phyloP scores from a whole-genome alignment of 2,888 invertebrate species.

The Drosophila maculinotata region DNA sequence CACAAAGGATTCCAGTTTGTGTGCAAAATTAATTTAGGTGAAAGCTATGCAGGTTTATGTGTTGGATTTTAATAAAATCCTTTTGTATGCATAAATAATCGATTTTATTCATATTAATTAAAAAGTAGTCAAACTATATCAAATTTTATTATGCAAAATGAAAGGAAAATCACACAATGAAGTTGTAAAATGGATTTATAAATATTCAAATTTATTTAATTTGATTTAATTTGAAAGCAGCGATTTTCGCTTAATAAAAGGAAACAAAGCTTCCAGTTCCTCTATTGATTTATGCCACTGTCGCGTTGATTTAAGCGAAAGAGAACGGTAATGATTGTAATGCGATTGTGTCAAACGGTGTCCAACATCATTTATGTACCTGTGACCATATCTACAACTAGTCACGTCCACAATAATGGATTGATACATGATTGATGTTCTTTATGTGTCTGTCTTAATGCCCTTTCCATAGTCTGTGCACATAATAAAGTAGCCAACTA shows the following conservation, averaged over 20 bases:
- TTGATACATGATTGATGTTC: constrained; percentile 22
- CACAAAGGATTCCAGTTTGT: neutral
- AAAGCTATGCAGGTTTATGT: neutral
- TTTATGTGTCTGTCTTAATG: neutral
- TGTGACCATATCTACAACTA: neutral
- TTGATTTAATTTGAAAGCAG: too few species aligned
- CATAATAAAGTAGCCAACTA: neutral
- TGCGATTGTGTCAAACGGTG: neutral
- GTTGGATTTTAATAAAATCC: neutral
- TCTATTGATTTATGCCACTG: too few species aligned
- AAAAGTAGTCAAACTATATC: too few species aligned
- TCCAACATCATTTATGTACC: constrained; percentile 10
- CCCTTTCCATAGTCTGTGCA: neutral
- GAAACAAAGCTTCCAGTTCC: too few species aligned
- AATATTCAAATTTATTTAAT: too few species aligned
- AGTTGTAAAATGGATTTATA: too few species aligned
- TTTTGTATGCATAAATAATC: neutral
- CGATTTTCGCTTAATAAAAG: constrained; percentile 1
- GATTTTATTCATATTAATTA: too few species aligned
- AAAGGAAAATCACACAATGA: too few species aligned
- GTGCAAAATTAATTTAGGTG: too few species aligned
- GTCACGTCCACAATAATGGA: neutral
- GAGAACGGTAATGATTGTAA: constrained; percentile 1
- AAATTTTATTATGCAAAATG: too few species aligned
- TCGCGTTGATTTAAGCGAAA: too few species aligned